Evolutionary conservation across 2,888 invertebrate genomes (phyloP).

Genomic region (Protodeltote pygarga): DNA sequence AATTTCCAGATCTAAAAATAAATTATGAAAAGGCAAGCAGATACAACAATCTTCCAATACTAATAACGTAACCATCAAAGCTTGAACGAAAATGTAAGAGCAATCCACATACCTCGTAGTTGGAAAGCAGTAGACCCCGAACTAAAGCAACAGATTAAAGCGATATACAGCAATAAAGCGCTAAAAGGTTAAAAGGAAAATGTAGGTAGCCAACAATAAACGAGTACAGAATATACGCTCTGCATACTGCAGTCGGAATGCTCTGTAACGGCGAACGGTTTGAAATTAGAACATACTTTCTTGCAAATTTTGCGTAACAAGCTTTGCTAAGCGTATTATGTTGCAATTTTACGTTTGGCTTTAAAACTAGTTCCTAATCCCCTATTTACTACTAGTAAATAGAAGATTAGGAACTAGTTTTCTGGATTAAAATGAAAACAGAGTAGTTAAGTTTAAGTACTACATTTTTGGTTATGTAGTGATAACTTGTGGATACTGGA

Average conservation of each 20-base stretch:
- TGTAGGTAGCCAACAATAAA: conserved; percentile 56
- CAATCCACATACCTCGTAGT: conserved; percentile 37
- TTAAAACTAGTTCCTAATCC: conserved; percentile 1
- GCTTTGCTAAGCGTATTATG: conserved; percentile 46
- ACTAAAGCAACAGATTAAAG: conserved; percentile 55
- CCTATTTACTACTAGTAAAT: too few relatives aligned
- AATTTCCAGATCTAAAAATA: background rate
- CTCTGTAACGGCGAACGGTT: conserved; percentile 59
- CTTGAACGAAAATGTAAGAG: conserved; percentile 14
- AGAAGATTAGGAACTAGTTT: conserved; percentile 22
- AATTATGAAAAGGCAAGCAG: conserved; percentile 6
- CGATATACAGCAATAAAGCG: conserved; percentile 56
- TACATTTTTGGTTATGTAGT: too few relatives aligned
- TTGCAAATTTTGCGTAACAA: conserved; percentile 67
- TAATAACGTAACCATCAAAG: conserved; percentile 27
- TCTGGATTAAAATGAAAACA: conserved; percentile 8
- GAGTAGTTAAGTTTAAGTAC: too few relatives aligned
- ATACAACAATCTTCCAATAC: conserved; percentile 1
- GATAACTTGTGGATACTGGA: too few relatives aligned
- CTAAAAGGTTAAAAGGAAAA: conserved; percentile 51
- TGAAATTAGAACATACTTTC: conserved; percentile 75
- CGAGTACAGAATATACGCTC: conserved; percentile 61
- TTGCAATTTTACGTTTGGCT: conserved; percentile 28
- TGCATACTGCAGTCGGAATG: conserved; percentile 66
- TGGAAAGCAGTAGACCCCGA: conserved; percentile 40